Evolutionary conservation across 2,113 vertebrate species (phyloP).

Genomic region (Salvelinus sp.): DNA sequence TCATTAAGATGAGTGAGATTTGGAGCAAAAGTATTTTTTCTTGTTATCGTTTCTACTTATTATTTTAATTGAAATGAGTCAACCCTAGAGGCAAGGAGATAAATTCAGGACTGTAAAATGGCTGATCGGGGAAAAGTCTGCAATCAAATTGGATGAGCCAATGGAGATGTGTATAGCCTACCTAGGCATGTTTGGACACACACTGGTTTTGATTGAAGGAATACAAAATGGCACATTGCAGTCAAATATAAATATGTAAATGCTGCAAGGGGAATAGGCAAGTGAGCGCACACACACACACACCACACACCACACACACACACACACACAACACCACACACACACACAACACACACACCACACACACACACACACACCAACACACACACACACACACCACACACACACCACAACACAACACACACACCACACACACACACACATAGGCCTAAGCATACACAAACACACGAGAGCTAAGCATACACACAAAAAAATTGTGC

Average conservation of each 20-base stretch:
- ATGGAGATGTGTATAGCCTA: not conserved
- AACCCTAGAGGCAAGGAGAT: constrained; percentile 50
- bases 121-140: constrained; percentile 22
- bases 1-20: constrained; percentile 50
- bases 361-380: not conserved
- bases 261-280: no score
- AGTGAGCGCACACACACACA: constrained; percentile 1
- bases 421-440: not conserved
- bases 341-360: not conserved
- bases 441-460: not conserved
- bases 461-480: not conserved
- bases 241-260: no score
- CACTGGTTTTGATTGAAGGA: not conserved
- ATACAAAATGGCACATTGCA: no score
- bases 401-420: not conserved
- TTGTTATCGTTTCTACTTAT: constrained; percentile 43
- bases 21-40: constrained; percentile 28
- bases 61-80: constrained; percentile 59
- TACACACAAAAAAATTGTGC: no score
- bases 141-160: constrained; percentile 24
- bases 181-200: constrained; percentile 4
- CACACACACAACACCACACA: constrained; percentile 3
- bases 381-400: not conserved
- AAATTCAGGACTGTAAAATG: constrained; percentile 45
- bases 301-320: not conserved